These are phyloP conservation scores for Acanthurus leucopareius DNA, from an alignment of 2,797 vertebrate genomes.

Conservation along the genomic window DNA sequence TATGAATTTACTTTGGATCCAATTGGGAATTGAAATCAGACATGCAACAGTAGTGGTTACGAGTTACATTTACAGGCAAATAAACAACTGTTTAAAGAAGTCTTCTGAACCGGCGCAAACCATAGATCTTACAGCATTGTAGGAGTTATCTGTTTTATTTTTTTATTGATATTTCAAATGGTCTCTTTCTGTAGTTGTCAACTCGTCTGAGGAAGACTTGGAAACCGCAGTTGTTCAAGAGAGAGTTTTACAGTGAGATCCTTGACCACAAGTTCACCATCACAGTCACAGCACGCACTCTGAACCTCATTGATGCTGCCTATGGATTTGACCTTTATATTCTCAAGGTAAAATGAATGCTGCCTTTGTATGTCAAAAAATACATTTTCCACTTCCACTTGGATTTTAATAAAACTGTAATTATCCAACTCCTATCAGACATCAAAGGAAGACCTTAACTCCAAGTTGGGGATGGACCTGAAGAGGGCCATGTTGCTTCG, in stretches of 20 bases:
- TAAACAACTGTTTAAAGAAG: too few species aligned
- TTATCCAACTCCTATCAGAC: conserved; percentile 83
- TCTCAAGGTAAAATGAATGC: conserved; percentile 85
- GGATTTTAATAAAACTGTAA: not conserved
- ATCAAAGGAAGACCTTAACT: conserved; percentile 90
- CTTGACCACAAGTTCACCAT: conserved; percentile 90
- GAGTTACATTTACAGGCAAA: too few species aligned
- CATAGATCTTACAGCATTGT: too few species aligned
- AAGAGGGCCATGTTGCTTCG: conserved; percentile 94
- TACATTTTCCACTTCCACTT: not conserved
- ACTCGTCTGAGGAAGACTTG: conserved; percentile 89
- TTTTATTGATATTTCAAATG: not conserved
- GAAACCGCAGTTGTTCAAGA: conserved; percentile 92
- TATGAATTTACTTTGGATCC: not conserved
- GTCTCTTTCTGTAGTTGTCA: conserved; percentile 81
- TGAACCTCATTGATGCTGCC: conserved; percentile 92
- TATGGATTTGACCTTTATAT: conserved; percentile 97
- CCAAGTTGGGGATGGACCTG: conserved; percentile 95
- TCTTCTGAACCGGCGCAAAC: too few species aligned
- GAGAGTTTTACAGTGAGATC: conserved; percentile 95
- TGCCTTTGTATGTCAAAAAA: not conserved
- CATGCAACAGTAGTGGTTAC: too few species aligned
- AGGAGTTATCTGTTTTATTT: too few species aligned
- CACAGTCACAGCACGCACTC: conserved; percentile 89
- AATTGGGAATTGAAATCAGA: not conserved